phyloP scores from a whole-genome alignment of 2,888 invertebrate species.

The Ophion costatus region DNA sequence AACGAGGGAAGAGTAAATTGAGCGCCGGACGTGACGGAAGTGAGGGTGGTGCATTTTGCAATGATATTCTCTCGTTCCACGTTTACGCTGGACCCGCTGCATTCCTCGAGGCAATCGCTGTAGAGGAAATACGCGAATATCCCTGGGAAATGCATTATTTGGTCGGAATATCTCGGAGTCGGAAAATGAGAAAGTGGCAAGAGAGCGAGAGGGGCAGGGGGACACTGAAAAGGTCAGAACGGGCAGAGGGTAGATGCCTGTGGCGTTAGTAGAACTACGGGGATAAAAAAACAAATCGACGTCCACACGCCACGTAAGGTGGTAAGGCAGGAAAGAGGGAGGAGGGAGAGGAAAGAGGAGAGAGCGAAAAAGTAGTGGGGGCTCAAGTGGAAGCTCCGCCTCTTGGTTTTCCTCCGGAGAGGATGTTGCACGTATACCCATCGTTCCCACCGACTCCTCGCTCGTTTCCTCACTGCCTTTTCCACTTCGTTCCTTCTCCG shows the following conservation, averaged over 20 bases:
- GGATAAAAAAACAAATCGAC: constrained; percentile 7
- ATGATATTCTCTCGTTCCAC: background rate
- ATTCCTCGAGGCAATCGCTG: background rate
- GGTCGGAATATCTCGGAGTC: background rate
- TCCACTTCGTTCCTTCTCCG: constrained; percentile 29
- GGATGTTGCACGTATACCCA: constrained; percentile 54
- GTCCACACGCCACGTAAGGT: constrained; percentile 12
- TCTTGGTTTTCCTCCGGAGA: constrained; percentile 64
- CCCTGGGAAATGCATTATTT: constrained; percentile 9
- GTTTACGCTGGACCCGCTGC: background rate
- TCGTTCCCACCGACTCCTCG: constrained; percentile 18
- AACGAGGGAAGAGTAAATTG: background rate
- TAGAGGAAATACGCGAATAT: background rate
- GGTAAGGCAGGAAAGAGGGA: constrained; percentile 17
- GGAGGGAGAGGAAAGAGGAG: constrained; percentile 24
- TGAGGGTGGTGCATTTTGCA: background rate
- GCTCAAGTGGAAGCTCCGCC: constrained; percentile 48
- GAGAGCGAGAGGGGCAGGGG: background rate
- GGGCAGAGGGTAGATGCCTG: constrained; percentile 34
- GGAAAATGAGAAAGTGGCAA: constrained; percentile 1
- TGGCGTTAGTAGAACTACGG: constrained; percentile 34
- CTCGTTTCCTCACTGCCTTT: constrained; percentile 37
- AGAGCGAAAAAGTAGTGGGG: constrained; percentile 19
- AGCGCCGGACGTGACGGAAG: background rate
- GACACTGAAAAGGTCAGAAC: constrained; percentile 31